Evolutionary conservation across 2,797 vertebrate species (phyloP).

Genomic region (Sarcophilus harrisii): DNA sequence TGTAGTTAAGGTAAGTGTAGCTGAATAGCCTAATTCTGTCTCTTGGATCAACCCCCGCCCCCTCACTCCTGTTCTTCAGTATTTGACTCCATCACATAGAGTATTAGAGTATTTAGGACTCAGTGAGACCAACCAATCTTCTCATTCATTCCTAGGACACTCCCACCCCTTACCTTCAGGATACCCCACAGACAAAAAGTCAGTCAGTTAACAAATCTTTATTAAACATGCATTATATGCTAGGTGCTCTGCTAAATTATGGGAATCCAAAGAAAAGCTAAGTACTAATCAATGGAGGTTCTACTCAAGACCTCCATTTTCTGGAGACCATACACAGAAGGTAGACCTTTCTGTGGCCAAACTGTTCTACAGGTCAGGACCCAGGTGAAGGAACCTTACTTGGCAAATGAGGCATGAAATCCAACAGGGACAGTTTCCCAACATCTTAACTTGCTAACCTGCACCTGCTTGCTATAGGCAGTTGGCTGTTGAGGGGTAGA

Average conservation of each 20-base stretch:
- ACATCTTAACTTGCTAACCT: not conserved
- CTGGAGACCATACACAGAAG: not conserved
- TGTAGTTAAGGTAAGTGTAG: conserved; percentile 93
- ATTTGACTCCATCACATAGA: not conserved
- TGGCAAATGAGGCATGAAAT: not conserved
- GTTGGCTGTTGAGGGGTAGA: not conserved
- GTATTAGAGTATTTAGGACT: not conserved
- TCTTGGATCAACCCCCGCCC: not conserved
- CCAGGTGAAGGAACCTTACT: not conserved
- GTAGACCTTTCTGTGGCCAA: not conserved
- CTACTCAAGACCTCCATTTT: not conserved
- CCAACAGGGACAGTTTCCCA: not conserved
- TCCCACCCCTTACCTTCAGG: not conserved
- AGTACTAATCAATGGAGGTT: not conserved
- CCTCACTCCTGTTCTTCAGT: not conserved
- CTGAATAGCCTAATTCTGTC: conserved; percentile 6
- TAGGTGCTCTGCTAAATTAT: not conserved
- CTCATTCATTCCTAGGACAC: not conserved
- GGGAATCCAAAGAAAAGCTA: not conserved
- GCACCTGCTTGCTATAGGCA: not conserved
- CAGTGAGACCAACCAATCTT: not conserved
- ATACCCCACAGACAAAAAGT: not conserved
- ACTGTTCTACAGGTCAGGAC: not conserved
- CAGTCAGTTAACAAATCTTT: not conserved
- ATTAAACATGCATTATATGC: not conserved